Evolutionary conservation across 2,797 vertebrate species (phyloP).

Genomic region (Argentina silus): DNA sequence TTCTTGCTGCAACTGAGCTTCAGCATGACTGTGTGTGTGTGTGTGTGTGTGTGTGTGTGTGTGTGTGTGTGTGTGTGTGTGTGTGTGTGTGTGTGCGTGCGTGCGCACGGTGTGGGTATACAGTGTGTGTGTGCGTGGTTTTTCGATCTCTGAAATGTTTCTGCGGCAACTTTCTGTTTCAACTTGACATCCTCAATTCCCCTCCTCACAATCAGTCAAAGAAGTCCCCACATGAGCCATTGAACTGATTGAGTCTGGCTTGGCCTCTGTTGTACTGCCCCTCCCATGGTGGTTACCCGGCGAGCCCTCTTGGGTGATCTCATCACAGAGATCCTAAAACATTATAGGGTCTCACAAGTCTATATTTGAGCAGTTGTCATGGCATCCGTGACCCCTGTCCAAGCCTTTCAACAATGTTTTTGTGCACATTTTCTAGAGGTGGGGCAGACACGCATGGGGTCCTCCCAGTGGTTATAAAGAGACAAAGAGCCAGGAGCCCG

Average conservation of each 20-base stretch:
- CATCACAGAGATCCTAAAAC: conserved; percentile 30
- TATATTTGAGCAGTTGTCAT: conserved; percentile 60
- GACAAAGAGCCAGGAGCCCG: conserved; percentile 50
- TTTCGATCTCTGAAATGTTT: too few relatives aligned
- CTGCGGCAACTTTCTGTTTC: too few relatives aligned
- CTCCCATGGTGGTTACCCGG: conserved; percentile 6
- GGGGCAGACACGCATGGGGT: conserved; percentile 35
- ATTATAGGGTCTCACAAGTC: conserved; percentile 45
- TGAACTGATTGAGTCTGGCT: background rate
- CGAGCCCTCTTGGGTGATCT: conserved; percentile 41
- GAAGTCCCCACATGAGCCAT: background rate
- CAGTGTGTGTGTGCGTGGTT: too few relatives aligned
- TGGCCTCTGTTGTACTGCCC: background rate
- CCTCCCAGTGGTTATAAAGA: conserved; percentile 65
- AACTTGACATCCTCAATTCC: too few relatives aligned
- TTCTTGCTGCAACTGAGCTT: too few relatives aligned
- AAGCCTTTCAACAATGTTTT: conserved; percentile 62
- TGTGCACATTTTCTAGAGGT: conserved; percentile 51
- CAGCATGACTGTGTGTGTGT: too few relatives aligned
- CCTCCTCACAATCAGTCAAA: too few relatives aligned
- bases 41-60: too few relatives aligned
- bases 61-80: too few relatives aligned
- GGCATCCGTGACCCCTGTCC: conserved; percentile 54
- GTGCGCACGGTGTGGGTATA: too few relatives aligned
- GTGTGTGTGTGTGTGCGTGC: too few relatives aligned